Base-by-base conservation (phyloP, 2,797 vertebrate species). In the Parambassis ranga region DNA sequence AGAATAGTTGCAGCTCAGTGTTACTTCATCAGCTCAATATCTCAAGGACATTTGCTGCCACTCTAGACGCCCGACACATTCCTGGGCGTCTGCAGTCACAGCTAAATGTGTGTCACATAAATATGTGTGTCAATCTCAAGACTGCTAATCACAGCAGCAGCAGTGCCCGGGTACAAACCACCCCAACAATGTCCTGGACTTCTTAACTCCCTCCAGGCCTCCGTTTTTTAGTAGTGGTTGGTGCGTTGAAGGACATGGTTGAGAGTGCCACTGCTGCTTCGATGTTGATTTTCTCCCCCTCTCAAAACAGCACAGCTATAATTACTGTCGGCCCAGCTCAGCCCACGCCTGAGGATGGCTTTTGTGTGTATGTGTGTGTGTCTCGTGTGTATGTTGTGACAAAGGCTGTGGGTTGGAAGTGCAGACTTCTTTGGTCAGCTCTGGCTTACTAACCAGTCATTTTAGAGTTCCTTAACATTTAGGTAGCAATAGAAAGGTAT, bases 301-400 rank as follows among this genome's bases (percentile, higher is more conserved):
- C 81, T 84, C 82, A 82, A 87, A 91, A 89, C 79, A 87, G 84
- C 84, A 79, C 55, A 79, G 81, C 84, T 91, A 79, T 92, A 91
- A 92, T 92, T 92, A 92, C 83, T 83, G 88, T 84, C 66, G 82
- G 82, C 79, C 81, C 41, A 47, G 55, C 79, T 75, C 84, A 78
- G 75, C 89, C 89, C 87, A 87, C 75, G 81, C 84, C 85, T 82
- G 65, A 65, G 72, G 73, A 87, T 49, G 72, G 65, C 56, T 75
- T 75, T 33, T 72, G 41, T 65, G 67, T 41, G 53, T 46, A 26
- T 72, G 44, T 67, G 22, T 53, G 60, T 73, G 49, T 58, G 32
- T 57, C 18, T 43, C 68, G 42, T 63, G 35, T 77, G 85, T 83
- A 72, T 77, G 77, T 80, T 61, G 59, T 63, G 58, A 78, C 64